Evolutionary conservation across 2,797 vertebrate species (phyloP).

Genomic region (Phyllotis vaccarum): DNA sequence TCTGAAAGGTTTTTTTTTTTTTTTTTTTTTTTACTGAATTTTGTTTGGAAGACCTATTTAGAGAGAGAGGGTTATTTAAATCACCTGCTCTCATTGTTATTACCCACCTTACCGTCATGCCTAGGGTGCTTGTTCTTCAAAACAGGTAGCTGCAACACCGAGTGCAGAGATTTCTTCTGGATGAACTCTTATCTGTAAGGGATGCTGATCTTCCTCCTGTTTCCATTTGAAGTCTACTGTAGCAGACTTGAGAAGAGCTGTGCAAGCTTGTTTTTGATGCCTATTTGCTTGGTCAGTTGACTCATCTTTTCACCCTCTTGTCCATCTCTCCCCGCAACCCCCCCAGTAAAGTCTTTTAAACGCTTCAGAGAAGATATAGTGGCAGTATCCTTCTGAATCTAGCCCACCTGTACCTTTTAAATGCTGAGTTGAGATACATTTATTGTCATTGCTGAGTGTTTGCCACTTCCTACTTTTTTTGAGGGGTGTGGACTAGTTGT

Average conservation of each 20-base stretch:
- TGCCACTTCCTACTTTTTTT: neutral
- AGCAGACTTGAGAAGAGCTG: neutral
- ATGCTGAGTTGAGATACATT: neutral
- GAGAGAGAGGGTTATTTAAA: neutral
- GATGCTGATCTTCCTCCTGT: neutral
- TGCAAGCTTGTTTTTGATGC: neutral
- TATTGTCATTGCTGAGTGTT: neutral
- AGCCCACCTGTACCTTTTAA: neutral
- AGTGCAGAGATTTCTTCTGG: neutral
- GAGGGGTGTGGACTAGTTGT: neutral
- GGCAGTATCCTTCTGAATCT: neutral
- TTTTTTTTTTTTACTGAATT: neutral
- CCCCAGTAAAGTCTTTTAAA: neutral
- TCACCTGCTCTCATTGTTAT: neutral
- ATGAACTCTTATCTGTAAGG: neutral
- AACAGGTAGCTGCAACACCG: neutral
- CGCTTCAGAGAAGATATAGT: neutral
- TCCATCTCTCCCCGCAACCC: rapidly evolving
- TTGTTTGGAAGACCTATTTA: neutral
- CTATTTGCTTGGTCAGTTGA: neutral
- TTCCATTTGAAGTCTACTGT: neutral
- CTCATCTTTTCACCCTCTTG: neutral
- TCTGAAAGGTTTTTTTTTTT: too few relatives aligned
- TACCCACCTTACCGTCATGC: neutral
- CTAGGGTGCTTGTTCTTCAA: neutral